Evolutionary conservation across 2,797 vertebrate species (phyloP).

Genomic region (Ptychobarbus kaznakovi): DNA sequence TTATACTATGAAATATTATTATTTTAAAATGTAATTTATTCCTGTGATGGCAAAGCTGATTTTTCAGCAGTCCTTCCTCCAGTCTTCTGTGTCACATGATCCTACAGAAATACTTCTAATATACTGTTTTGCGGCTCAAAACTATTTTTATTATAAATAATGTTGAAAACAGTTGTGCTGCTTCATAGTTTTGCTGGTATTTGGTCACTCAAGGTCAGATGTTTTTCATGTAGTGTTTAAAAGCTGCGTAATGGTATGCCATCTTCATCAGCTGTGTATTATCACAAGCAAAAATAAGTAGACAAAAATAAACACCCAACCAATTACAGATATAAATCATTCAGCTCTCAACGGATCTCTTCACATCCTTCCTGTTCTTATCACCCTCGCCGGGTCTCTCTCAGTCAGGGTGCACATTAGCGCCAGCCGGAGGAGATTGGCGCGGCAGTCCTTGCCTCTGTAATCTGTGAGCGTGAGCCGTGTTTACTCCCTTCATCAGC

Average conservation of each 20-base stretch:
- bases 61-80: background rate
- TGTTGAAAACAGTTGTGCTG: background rate
- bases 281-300: background rate
- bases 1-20: background rate
- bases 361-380: constrained; percentile 65
- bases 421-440: constrained; percentile 33
- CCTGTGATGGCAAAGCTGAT: background rate
- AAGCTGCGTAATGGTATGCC: background rate
- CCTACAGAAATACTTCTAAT: background rate
- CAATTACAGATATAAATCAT: constrained; percentile 15
- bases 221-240: background rate
- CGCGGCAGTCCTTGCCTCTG: background rate
- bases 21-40: no score
- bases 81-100: background rate
- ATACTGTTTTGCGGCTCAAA: background rate
- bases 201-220: background rate
- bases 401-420: constrained; percentile 43
- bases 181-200: background rate
- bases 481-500: constrained; percentile 55
- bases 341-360: background rate
- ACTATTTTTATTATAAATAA: background rate
- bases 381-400: constrained; percentile 68
- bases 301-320: constrained; percentile 16
- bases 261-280: constrained; percentile 3
- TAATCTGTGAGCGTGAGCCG: constrained; percentile 45